Percentiles rank a stretch among this genome's conserved stretches.
phyloP scores from a whole-genome alignment of 2,888 invertebrate species.

The Scaptomyza caliginosa region DNA sequence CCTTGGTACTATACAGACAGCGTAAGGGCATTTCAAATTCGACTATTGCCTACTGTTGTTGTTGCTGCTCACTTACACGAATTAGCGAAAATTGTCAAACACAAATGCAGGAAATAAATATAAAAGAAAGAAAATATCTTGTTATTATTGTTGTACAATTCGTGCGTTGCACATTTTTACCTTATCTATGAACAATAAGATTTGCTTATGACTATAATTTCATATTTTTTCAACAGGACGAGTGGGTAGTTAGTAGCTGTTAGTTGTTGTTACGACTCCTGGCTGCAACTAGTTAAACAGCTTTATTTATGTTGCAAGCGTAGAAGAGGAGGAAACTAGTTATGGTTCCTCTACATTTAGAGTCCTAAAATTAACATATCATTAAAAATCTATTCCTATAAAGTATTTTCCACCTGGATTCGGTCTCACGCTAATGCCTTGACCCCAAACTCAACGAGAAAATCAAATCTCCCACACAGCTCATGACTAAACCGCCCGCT shows the following conservation, averaged over 20 bases:
- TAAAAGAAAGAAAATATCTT: slow-evolving; percentile 10
- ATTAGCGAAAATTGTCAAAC: slow-evolving; percentile 74
- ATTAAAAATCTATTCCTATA: background rate
- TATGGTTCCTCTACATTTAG: too few species aligned
- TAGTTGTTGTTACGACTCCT: background rate
- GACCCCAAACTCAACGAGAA: slow-evolving; percentile 30
- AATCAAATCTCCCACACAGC: slow-evolving; percentile 41
- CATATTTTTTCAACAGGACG: slow-evolving; percentile 21
- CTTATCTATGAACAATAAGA: slow-evolving; percentile 62
- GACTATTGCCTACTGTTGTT: background rate
- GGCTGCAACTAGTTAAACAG: background rate
- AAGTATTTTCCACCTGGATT: slow-evolving; percentile 32
- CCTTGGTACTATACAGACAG: too few species aligned
- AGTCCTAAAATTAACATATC: slow-evolving; percentile 3
- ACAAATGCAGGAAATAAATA: slow-evolving; percentile 59
- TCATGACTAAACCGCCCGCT: slow-evolving; percentile 19
- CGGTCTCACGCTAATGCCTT: slow-evolving; percentile 33
- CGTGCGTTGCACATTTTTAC: slow-evolving; percentile 60
- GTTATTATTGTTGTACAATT: slow-evolving; percentile 28
- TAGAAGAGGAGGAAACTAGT: too few species aligned
- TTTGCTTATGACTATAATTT: slow-evolving; percentile 62
- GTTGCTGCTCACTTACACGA: slow-evolving; percentile 50
- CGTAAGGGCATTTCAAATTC: slow-evolving; percentile 21
- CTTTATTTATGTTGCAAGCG: background rate
- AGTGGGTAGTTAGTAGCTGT: slow-evolving; percentile 8